phyloP scores from a whole-genome alignment of 2,797 vertebrate species.

The Phalanger gymnotis region DNA sequence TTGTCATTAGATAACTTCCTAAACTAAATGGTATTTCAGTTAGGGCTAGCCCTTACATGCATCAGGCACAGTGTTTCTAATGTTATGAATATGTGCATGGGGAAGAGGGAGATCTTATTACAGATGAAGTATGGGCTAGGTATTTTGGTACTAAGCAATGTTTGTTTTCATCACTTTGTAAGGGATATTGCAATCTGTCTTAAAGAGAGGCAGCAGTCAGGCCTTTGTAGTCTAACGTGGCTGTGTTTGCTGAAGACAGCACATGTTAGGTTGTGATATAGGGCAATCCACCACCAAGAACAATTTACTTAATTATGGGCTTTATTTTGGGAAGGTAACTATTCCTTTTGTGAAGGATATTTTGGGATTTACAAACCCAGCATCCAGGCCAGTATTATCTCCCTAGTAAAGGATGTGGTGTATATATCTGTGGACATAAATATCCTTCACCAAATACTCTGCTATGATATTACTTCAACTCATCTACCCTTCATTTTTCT shows the following conservation, averaged over 20 bases:
- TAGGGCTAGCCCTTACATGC: conserved; percentile 37
- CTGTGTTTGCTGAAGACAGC: conserved; percentile 64
- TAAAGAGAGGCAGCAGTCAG: conserved; percentile 38
- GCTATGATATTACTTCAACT: conserved; percentile 53
- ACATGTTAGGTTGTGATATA: conserved; percentile 49
- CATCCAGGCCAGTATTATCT: conserved; percentile 54
- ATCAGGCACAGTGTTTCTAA: conserved; percentile 25
- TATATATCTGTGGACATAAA: conserved; percentile 52
- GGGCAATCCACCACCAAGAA: conserved; percentile 61
- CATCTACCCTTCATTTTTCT: conserved; percentile 28
- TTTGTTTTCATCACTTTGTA: conserved; percentile 60
- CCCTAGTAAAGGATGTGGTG: conserved; percentile 62
- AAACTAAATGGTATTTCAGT: conserved; percentile 10
- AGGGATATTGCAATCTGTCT: conserved; percentile 54
- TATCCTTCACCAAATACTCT: conserved; percentile 66
- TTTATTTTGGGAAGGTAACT: conserved; percentile 73
- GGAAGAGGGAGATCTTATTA: conserved; percentile 49
- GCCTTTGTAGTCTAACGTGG: conserved; percentile 62
- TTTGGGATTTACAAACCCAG: conserved; percentile 58
- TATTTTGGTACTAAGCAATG: conserved; percentile 53
- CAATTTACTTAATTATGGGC: conserved; percentile 68
- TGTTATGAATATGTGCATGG: conserved; percentile 35
- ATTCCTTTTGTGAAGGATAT: conserved; percentile 63
- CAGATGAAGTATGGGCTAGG: conserved; percentile 41
- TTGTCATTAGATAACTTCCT: conserved; percentile 42